Percentiles rank a stretch among this genome's conserved stretches.
phyloP scores from a whole-genome alignment of 2,113 vertebrate species.

The Syngnathoides biaculeatus region DNA sequence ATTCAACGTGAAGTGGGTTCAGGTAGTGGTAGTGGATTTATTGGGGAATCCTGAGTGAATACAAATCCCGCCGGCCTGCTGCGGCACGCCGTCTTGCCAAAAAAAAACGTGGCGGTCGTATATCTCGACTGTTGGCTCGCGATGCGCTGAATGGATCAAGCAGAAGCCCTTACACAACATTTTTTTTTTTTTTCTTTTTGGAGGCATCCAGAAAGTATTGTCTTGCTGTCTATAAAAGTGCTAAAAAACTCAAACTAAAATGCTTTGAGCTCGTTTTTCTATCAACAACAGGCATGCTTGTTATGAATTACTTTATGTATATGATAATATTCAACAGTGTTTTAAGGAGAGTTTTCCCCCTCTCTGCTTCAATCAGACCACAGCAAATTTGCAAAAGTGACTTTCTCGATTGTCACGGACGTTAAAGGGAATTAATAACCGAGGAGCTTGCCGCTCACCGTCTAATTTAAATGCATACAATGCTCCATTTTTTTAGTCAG shows the following conservation, averaged over 20 bases:
- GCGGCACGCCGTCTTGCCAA: neutral
- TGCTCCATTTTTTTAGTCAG: neutral
- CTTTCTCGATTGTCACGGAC: neutral
- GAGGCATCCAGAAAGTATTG: neutral
- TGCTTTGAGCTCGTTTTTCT: too few species aligned
- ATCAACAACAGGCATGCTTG: too few species aligned
- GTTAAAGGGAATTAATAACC: neutral
- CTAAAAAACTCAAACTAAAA: neutral
- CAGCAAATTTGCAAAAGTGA: neutral
- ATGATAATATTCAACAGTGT: neutral
- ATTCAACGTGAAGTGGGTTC: neutral
- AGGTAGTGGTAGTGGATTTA: neutral
- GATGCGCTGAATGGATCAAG: neutral
- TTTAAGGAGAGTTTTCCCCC: neutral
- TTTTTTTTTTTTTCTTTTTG: neutral
- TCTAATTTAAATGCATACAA: neutral
- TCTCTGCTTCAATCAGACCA: neutral
- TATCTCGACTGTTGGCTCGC: neutral
- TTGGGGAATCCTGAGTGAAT: neutral
- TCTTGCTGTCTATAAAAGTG: neutral
- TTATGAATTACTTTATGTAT: too few species aligned
- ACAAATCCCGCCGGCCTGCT: neutral
- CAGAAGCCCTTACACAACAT: conserved; percentile 4
- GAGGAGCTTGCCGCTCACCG: neutral
- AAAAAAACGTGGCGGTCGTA: neutral